Evolutionary conservation across 2,113 vertebrate species (phyloP), one percentile per base, ranked within the genome.

Genomic region (Platycercus adscitus): DNA sequence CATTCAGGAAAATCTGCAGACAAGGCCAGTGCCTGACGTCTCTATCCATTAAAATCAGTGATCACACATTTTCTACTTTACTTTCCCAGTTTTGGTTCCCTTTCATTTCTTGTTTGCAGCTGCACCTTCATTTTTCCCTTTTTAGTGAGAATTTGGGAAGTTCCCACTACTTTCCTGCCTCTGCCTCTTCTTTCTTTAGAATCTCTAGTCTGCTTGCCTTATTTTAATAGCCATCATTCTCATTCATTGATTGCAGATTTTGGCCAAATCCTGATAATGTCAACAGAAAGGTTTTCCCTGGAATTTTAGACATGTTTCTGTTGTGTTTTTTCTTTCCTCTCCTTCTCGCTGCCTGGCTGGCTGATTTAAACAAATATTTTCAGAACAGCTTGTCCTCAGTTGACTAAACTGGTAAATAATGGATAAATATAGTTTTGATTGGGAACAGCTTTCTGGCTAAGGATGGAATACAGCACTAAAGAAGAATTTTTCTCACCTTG

Each of bases 351-450:
- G 71, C 77, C 86, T 94, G 75, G 41, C 81, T 91, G 86, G 47
- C 68, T 9, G 63, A 86, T 90, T 94, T 95, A 92, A 91, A 76
- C 81, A 96, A 92, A 84, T 93, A 92, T 93, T 94, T 95, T 92
- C 80, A 69, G 87, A 93, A 91, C 91, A 92, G 86, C 43, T 86
- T 95, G 95, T 95, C 73, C 87, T 84, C 81, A 29, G 70, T 88
- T 93, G 55, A 83, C 92, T 91, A 92, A 96, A 91, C 66, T 86
- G 91, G 91, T 94, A 97, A 95, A 96, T 96, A 96, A 75, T 26
- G 39, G 89, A 95, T 83, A 97, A 96, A 92, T 96, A 85, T 89
- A 92, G 89, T 83, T 96, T 84, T 72, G 69, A 83, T 91, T 96
- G 33, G 90, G 88, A 95, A 96, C 87, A 93, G 90, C 81, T 91